Base-by-base conservation (phyloP, 2,888 invertebrate genomes). In the Callyntrura guangdongensis region DNA sequence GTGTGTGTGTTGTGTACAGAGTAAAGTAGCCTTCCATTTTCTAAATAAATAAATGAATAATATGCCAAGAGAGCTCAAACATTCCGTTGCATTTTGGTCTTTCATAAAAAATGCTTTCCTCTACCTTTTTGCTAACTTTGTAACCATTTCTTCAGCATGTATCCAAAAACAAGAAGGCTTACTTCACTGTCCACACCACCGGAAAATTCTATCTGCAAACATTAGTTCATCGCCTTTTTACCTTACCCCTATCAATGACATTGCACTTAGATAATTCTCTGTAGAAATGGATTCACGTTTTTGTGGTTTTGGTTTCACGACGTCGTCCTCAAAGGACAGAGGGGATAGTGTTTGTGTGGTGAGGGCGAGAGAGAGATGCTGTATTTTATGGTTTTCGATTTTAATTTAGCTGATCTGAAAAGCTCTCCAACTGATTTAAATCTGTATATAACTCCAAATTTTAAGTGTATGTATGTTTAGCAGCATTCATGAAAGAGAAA, bases 251-350 rank as follows among this genome's bases (percentile, higher is more conserved):
- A 25, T 22, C 22, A 25, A 64, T 64, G 61, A 22, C 61, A 64
- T 17, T 64, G 8, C 22, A 64, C 20, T 53, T 14, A 53, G 4
- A 14, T 9, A 36, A 2, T 56, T n/a, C n/a, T 14, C 14, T 27
- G 69, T 36, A 69, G 67, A 4, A 36, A 36, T 72, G 36, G 14
- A 45, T 72, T 36, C 69, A 45, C 45, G 47, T 36, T 45, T 36
- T 45, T 74, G 45, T 47, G 72, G 72, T 45, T 74, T 74, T 53
- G 53, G 49, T 77, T 53, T 77, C 67, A 67, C 12, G 12, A 36
- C 36, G 36, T 36, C 3, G 36, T 36, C 6, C 36, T 36, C 36
- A 6, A 6, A 36, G 36, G 36, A 36, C 2, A 4, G 6, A 36
- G 36, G 36, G 36, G 6, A 36, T 61, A 20, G 9, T 20, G 22